phyloP scores from a whole-genome alignment of 2,113 vertebrate genomes.

The Colius striatus region DNA sequence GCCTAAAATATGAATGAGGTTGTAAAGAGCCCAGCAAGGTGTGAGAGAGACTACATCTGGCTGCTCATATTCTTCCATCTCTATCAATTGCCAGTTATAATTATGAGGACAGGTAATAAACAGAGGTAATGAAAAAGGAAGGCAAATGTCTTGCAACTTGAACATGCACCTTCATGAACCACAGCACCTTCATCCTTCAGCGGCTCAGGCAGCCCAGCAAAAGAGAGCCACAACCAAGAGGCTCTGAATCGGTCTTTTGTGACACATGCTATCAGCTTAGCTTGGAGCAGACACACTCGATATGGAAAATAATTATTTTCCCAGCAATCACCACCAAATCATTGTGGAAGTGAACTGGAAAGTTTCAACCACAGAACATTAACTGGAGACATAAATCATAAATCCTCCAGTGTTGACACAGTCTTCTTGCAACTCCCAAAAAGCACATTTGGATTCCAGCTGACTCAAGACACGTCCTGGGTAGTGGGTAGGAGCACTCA shows the following conservation, averaged over 20 bases:
- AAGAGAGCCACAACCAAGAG: neutral
- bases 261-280: neutral
- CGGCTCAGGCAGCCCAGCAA: neutral
- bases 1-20: neutral
- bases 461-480: neutral
- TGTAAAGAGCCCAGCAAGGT: neutral
- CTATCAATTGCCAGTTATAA: neutral
- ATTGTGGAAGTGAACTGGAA: neutral
- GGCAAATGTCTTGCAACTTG: neutral
- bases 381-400: slow-evolving; percentile 2
- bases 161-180: neutral
- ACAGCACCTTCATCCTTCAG: neutral
- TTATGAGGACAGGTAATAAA: neutral
- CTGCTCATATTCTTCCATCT: neutral
- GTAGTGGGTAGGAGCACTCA: slow-evolving; percentile 8
- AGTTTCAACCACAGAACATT: neutral
- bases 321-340: neutral
- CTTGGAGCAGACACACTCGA: neutral
- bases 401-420: neutral
- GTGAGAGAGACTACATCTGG: neutral
- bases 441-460: slow-evolving; percentile 55
- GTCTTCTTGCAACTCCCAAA: neutral
- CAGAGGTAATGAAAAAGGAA: neutral
- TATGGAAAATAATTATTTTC: neutral
- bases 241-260: neutral